These are phyloP conservation scores for Dendrocincla fuliginosa DNA, from an alignment of 2,797 vertebrate species.

Conservation along the genomic window DNA sequence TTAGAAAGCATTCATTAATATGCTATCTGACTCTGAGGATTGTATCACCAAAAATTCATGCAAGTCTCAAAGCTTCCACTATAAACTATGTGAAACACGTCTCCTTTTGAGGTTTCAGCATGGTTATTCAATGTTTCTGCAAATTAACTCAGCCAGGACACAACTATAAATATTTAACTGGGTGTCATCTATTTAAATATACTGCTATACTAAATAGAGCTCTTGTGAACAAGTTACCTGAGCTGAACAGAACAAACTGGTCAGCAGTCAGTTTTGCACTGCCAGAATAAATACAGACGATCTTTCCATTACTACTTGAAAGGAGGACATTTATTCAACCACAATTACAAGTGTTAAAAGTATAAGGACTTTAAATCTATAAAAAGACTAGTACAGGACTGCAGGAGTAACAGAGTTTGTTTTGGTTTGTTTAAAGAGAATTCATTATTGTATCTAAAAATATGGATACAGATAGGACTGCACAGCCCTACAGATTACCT, in stretches of 20 bases:
- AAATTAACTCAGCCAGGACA: constrained; percentile 56
- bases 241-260: constrained; percentile 66
- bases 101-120: constrained; percentile 39
- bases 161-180: constrained; percentile 69
- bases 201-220: constrained; percentile 64
- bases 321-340: constrained; percentile 26
- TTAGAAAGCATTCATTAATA: neutral
- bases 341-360: constrained; percentile 43
- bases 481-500: neutral
- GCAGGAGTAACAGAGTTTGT: neutral
- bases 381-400: constrained; percentile 28
- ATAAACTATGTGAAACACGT: neutral
- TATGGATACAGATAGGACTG: neutral
- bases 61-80: neutral
- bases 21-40: neutral
- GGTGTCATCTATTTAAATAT: constrained; percentile 65
- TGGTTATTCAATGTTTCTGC: neutral
- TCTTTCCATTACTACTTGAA: constrained; percentile 50
- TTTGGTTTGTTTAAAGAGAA: neutral
- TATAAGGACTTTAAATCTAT: neutral
- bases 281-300: constrained; percentile 65
- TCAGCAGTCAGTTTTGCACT: constrained; percentile 10
- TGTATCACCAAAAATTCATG: neutral
- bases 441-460: neutral
- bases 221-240: constrained; percentile 55